Base-by-base conservation (phyloP, 2,888 invertebrate species). In the Scaeva pyrastri region DNA sequence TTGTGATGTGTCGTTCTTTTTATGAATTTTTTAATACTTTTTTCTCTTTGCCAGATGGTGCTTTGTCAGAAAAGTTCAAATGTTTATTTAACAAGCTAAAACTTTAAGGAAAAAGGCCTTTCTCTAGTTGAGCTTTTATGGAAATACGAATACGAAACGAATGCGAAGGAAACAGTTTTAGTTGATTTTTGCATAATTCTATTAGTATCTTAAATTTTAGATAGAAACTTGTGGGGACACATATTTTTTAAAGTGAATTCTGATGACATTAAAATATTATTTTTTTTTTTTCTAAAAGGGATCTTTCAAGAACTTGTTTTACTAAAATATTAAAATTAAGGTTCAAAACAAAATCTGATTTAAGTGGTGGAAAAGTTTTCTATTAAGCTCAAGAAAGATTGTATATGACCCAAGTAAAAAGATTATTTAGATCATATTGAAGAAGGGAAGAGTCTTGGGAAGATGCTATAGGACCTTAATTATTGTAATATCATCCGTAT, bases 11-110 rank as follows among this genome's bases (percentile, higher is more conserved):
- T 62, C 43, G 62, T 43, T 62, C 2, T 21, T 62, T 41, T 43
- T 62, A 43, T 43, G 50, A 36, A 12, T 39, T 50, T 60, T 7
- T 21, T 60, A 21, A 36, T 50, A 21, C 14, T 31, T 36, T 39
- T 60, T 72, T 26, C 36, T 72, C n/a, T 36, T 45, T 12, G 12
- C 39, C 45, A 23, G 39, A 50, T 43, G 60, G 50, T 14, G 19
- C 62, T 73, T 41, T 73, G 60, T 62, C 50, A 62, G 62, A 62
- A 73, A 73, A 73, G 39, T 60, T 72, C 58, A 48, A 60, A 60
- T 60, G 60, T 60, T 41, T 62, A 26, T 73, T 73, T 62, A 62
- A 50, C 60, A 73, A 73, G 39, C 50, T 56, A 26, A 2, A 62
- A 62, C 62, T 62, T 62, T 43, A 62, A 43, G 43, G 43, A 43